Evolutionary conservation across 2,113 vertebrate genomes (phyloP).

Genomic region (Camelus bactrianus): DNA sequence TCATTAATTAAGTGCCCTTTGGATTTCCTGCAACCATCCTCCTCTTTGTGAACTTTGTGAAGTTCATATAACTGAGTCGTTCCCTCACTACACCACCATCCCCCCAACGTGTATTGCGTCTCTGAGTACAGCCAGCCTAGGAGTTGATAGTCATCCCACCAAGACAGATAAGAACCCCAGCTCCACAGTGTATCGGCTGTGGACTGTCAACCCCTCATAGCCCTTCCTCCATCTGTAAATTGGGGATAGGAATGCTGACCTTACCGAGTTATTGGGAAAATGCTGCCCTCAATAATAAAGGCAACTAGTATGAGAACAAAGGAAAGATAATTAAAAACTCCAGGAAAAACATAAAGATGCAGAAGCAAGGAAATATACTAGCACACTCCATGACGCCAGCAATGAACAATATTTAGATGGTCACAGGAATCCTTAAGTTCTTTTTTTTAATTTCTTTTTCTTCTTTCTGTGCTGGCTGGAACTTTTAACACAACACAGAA

Average conservation of each 20-base stretch:
- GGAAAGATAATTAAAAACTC: slow-evolving; percentile 24
- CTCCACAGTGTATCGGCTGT: not conserved
- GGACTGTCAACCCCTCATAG: not conserved
- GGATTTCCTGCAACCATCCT: not conserved
- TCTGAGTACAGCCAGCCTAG: not conserved
- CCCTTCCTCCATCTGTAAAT: not conserved
- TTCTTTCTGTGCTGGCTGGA: not conserved
- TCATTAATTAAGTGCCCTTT: not conserved
- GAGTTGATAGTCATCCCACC: not conserved
- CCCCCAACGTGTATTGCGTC: not conserved
- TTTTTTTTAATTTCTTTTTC: not conserved
- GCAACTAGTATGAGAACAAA: not conserved
- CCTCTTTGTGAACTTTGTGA: not conserved
- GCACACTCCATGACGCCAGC: not conserved
- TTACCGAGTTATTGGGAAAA: not conserved
- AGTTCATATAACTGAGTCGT: not conserved
- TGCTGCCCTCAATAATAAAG: not conserved
- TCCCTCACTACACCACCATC: not conserved
- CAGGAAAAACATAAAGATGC: not conserved
- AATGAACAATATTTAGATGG: not conserved
- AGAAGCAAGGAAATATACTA: slow-evolving; percentile 9
- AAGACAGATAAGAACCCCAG: not conserved
- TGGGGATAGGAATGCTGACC: not conserved
- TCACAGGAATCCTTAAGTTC: not conserved
- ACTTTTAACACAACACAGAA: not conserved